These are phyloP conservation scores for Eueremaeus valkanovi DNA, from an alignment of 2,888 invertebrate species.

Conservation along the genomic window DNA sequence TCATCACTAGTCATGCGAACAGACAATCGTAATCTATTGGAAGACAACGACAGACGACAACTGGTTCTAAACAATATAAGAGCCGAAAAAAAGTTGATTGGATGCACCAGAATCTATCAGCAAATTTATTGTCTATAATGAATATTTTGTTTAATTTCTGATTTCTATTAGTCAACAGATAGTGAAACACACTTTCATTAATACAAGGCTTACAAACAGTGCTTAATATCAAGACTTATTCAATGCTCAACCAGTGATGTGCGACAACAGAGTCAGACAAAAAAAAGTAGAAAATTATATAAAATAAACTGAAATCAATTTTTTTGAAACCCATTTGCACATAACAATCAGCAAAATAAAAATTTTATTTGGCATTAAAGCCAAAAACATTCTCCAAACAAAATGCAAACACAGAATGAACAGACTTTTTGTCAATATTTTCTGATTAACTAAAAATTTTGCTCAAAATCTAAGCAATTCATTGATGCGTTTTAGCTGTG, in stretches of 20 bases:
- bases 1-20: conserved; percentile 11
- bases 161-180: not conserved
- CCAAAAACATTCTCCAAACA: not conserved
- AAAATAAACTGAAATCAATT: too few relatives aligned
- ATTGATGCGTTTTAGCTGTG: conserved; percentile 1
- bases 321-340: too few relatives aligned
- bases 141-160: not conserved
- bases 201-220: not conserved
- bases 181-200: not conserved
- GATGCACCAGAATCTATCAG: not conserved
- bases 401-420: conserved; percentile 6
- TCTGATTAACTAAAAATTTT: too few relatives aligned
- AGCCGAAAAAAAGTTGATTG: not conserved
- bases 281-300: too few relatives aligned
- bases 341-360: not conserved
- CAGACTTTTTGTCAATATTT: not conserved
- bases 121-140: conserved; percentile 5
- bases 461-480: not conserved
- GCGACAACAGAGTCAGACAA: not conserved
- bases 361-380: not conserved
- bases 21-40: not conserved
- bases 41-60: not conserved
- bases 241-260: not conserved
- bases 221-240: not conserved
- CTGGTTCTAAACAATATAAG: not conserved